Evolutionary conservation across 2,888 invertebrate species (phyloP).

Genomic region (Idaea straminata): DNA sequence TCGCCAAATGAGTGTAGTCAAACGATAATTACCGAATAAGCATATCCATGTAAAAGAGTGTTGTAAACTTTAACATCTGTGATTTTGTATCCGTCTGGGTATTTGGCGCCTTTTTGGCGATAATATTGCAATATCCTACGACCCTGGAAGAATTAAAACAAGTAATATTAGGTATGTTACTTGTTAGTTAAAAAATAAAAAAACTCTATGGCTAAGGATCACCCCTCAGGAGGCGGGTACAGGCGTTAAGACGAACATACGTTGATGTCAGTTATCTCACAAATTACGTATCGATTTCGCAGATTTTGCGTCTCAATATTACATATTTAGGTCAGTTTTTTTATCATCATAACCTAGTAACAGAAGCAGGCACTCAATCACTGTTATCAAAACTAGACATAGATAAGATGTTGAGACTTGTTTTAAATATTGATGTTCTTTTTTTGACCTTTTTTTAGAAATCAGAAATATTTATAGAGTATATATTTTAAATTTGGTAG

Average conservation of each 20-base stretch:
- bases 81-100: slow-evolving; percentile 52
- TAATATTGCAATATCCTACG: slow-evolving; percentile 69
- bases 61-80: slow-evolving; percentile 83
- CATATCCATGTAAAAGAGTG: slow-evolving; percentile 84
- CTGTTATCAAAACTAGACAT: slow-evolving; percentile 13
- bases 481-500: no score
- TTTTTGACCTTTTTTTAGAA: no score
- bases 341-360: not conserved
- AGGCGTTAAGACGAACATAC: not conserved
- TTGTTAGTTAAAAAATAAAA: not conserved
- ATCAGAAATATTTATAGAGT: no score
- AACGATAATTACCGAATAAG: slow-evolving; percentile 69
- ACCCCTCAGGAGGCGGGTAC: no score
- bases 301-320: not conserved
- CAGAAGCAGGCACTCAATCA: slow-evolving; percentile 3
- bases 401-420: slow-evolving; percentile 17
- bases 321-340: not conserved
- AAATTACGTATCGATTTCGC: not conserved
- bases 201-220: no score
- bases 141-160: slow-evolving; percentile 45
- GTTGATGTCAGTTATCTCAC: not conserved
- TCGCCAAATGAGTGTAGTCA: no score
- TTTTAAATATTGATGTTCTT: not conserved
- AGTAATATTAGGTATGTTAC: no score
- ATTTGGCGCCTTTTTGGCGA: slow-evolving; percentile 46